Evolutionary conservation across 2,113 vertebrate species (phyloP).

Genomic region (Podilymbus podiceps): DNA sequence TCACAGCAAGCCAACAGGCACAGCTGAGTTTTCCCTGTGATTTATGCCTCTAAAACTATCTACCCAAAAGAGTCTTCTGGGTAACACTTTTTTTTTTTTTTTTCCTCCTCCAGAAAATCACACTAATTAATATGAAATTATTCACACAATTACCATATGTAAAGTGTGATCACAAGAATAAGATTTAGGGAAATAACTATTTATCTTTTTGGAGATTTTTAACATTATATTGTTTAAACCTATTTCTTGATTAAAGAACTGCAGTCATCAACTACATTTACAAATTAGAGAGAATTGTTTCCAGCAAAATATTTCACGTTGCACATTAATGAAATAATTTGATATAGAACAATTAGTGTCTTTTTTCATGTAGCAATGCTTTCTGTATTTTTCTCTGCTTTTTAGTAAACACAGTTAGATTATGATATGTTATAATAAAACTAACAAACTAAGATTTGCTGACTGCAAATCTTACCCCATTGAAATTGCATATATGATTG

Average conservation of each 20-base stretch:
- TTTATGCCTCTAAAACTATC: neutral
- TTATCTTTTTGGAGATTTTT: neutral
- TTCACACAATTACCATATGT: neutral
- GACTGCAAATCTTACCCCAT: neutral
- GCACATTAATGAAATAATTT: neutral
- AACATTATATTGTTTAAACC: neutral
- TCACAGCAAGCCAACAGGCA: neutral
- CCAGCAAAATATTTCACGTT: neutral
- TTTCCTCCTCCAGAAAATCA: neutral
- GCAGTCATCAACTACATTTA: neutral
- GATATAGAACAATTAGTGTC: neutral
- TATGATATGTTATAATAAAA: slow-evolving; percentile 24
- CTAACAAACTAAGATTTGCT: slow-evolving; percentile 5
- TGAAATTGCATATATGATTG: slow-evolving; percentile 21
- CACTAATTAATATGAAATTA: neutral
- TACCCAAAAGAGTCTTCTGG: neutral
- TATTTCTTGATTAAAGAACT: neutral
- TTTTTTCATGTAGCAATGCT: slow-evolving; percentile 48
- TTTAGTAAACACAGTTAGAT: slow-evolving; percentile 12
- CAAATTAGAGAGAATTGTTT: neutral
- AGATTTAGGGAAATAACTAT: neutral
- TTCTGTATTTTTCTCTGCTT: slow-evolving; percentile 32
- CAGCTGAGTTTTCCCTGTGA: neutral
- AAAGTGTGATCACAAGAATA: neutral
- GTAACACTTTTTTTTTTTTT: neutral